phyloP scores from a whole-genome alignment of 2,888 invertebrate species.

The Crossocerus cetratus region DNA sequence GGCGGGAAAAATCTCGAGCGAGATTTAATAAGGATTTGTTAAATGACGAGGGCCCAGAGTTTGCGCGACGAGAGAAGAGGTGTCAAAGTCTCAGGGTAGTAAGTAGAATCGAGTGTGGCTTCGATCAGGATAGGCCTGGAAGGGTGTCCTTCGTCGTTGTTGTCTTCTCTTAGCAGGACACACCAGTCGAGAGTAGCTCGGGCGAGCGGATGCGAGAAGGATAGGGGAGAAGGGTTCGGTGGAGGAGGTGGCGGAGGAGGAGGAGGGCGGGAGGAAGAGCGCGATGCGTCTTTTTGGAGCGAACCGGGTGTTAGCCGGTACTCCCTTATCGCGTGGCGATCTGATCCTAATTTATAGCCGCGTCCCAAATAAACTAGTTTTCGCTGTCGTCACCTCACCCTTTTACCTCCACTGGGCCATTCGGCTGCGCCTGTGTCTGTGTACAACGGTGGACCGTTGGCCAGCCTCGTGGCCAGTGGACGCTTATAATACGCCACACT shows the following conservation, averaged over 20 bases:
- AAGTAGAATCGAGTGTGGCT: conserved; percentile 15
- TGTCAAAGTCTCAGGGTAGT: conserved; percentile 26
- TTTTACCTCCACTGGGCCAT: conserved; percentile 25
- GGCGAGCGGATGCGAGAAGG: conserved; percentile 13
- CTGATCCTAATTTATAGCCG: conserved; percentile 77
- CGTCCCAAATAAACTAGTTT: conserved; percentile 77
- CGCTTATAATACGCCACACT: conserved; percentile 54
- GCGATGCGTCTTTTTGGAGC: conserved; percentile 69
- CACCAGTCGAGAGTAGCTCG: conserved; percentile 29
- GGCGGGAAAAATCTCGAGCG: neutral
- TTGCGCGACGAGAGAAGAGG: conserved; percentile 10
- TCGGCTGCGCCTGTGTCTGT: neutral
- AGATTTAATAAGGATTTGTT: neutral
- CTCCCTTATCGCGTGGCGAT: conserved; percentile 76
- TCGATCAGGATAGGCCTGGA: conserved; percentile 16
- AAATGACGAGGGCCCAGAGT: conserved; percentile 3
- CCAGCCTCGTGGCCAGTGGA: conserved; percentile 46
- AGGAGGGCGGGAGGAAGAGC: conserved; percentile 22
- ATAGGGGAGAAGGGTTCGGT: no score
- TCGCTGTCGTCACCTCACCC: conserved; percentile 76
- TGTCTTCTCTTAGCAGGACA: conserved; percentile 31
- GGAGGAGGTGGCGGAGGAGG: conserved; percentile 5
- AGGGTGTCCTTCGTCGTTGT: conserved; percentile 27
- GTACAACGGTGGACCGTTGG: conserved; percentile 32
- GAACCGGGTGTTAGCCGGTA: conserved; percentile 75